Conservation (phyloP, 1,140 invertebrate species). For the Palaemon carinicauda region DNA sequence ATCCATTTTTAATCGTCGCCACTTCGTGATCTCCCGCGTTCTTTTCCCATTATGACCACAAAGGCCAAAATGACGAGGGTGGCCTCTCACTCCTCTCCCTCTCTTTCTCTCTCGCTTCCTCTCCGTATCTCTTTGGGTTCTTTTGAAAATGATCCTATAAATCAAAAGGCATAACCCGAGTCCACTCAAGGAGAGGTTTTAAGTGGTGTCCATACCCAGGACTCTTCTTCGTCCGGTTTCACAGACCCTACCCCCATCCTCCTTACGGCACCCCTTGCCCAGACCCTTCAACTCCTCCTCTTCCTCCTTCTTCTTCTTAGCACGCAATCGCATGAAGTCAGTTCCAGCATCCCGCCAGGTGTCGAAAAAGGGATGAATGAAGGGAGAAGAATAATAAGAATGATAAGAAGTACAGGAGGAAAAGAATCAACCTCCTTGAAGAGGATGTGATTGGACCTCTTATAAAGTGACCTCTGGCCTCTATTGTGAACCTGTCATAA, state of each 20-base stretch:
- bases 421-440: neutral
- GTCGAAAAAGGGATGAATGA: neutral
- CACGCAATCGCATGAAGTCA: neutral
- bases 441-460: neutral
- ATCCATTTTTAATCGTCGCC: neutral
- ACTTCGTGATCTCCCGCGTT: no score
- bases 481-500: neutral
- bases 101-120: no score
- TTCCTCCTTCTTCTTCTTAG: neutral
- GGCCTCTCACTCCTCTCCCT: no score
- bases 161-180: no score
- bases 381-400: neutral
- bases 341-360: neutral
- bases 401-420: no score
- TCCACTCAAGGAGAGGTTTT: no score
- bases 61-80: no score
- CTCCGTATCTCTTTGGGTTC: no score
- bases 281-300: neutral
- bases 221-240: neutral
- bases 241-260: no score
- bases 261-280: neutral
- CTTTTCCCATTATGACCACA: no score
- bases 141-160: no score
- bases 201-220: no score
- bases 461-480: neutral